phyloP scores from a whole-genome alignment of 2,113 vertebrate species.

The Mirza zaza region DNA sequence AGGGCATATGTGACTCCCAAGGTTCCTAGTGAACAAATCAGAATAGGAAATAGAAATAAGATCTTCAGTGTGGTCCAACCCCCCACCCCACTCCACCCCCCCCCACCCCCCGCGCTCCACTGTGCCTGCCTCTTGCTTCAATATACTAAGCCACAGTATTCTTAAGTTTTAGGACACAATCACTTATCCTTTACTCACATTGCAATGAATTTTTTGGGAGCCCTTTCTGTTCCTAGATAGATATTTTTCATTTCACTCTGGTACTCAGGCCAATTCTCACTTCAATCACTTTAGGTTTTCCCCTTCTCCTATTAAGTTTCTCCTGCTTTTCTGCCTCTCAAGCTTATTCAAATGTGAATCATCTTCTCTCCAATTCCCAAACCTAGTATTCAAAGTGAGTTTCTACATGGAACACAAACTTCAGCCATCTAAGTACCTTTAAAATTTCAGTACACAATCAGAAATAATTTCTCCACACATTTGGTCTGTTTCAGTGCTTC shows the following conservation, averaged over 20 bases:
- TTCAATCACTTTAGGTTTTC: not conserved
- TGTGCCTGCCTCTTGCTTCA: not conserved
- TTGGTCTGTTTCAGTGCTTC: slow-evolving; percentile 50
- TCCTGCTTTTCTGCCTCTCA: slow-evolving; percentile 1
- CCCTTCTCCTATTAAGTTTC: not conserved
- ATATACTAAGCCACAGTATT: not conserved
- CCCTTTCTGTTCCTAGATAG: not conserved
- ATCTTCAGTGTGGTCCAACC: not conserved
- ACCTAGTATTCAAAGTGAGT: slow-evolving; percentile 33
- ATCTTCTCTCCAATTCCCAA: not conserved
- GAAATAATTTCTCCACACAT: slow-evolving; percentile 68
- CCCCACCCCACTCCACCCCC: not conserved
- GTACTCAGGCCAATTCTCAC: not conserved
- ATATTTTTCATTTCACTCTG: not conserved
- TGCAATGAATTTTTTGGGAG: not conserved
- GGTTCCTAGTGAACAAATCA: not conserved
- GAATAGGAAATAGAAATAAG: not conserved
- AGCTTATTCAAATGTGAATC: not conserved
- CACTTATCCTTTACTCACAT: not conserved
- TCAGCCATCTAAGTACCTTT: slow-evolving; percentile 47
- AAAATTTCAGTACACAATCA: slow-evolving; percentile 60
- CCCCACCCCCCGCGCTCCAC: not conserved
- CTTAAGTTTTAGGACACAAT: slow-evolving; percentile 11
- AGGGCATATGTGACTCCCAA: not conserved
- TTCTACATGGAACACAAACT: slow-evolving; percentile 65